Percentiles rank a stretch among this genome's conserved stretches.
Evolutionary conservation across 2,888 invertebrate species (phyloP).

Genomic region (Cephus pulcher): DNA sequence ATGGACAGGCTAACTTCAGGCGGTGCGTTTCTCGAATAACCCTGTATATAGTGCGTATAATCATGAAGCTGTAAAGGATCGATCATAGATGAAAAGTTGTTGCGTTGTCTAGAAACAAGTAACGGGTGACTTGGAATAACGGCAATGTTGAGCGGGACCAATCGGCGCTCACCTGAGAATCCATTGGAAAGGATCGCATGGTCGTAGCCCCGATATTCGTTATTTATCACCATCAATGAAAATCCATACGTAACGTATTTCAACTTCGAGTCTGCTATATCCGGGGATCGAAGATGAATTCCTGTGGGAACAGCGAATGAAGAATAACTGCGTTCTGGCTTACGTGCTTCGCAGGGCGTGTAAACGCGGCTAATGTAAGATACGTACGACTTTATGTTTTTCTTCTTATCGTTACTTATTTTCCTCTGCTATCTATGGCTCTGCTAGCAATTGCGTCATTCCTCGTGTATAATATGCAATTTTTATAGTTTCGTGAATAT

Average conservation of each 20-base stretch:
- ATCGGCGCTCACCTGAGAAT: neutral
- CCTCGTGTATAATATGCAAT: neutral
- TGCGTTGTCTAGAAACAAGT: neutral
- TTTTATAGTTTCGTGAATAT: neutral
- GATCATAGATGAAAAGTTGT: neutral
- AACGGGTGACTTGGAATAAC: neutral
- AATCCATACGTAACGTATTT: neutral
- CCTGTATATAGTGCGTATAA: neutral
- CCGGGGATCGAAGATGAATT: neutral
- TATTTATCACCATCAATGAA: neutral
- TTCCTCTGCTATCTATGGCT: neutral
- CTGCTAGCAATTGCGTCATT: neutral
- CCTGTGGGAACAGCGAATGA: neutral
- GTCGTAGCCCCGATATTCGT: neutral
- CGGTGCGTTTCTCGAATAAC: neutral
- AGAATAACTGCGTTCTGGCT: slow-evolving; percentile 35
- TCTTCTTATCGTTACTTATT: neutral
- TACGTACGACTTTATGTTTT: slow-evolving; percentile 34
- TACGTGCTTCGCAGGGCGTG: slow-evolving; percentile 46
- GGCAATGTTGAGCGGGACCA: neutral
- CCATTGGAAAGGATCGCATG: neutral
- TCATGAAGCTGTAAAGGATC: neutral
- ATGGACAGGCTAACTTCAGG: neutral
- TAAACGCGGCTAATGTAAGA: slow-evolving; percentile 48
- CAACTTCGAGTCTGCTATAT: neutral